Evolutionary conservation across 2,113 vertebrate genomes (phyloP).

Genomic region (crab-eating macaque (Macaca fascicularis)): DNA sequence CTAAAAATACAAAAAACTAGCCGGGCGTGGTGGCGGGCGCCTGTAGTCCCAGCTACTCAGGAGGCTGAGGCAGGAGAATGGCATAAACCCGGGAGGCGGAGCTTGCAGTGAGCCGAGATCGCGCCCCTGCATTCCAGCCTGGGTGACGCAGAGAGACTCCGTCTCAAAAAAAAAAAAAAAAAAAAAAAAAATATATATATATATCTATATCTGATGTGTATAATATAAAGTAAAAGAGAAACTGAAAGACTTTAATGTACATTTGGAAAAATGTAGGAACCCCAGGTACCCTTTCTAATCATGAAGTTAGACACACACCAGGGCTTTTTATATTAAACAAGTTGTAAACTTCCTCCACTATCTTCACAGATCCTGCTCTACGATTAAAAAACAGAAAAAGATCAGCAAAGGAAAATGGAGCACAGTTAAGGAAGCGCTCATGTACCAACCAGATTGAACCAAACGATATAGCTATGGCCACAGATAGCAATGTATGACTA

Average conservation of each 20-base stretch:
- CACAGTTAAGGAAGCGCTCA: neutral
- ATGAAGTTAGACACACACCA: neutral
- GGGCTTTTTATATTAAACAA: constrained; percentile 17
- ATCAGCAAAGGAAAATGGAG: neutral
- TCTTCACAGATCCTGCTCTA: neutral
- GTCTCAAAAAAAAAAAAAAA: too few species aligned
- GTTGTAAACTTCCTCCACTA: neutral
- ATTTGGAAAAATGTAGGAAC: neutral
- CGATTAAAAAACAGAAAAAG: neutral
- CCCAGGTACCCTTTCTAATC: neutral
- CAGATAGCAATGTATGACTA: neutral
- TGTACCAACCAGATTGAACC: neutral
- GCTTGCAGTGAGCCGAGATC: too few species aligned
- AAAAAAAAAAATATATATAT: too few species aligned
- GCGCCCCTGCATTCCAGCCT: too few species aligned
- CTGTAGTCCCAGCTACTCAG: too few species aligned
- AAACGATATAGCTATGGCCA: neutral
- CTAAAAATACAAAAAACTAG: too few species aligned
- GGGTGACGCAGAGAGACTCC: rapidly evolving
- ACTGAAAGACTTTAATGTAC: neutral
- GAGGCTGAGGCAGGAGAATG: too few species aligned
- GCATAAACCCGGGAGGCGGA: too few species aligned
- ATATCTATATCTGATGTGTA: neutral
- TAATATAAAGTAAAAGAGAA: neutral
- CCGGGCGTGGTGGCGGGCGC: too few species aligned